Evolutionary conservation across 2,888 invertebrate genomes (phyloP), one percentile per base, ranked within the genome.

Genomic region (Dicycla oo): DNA sequence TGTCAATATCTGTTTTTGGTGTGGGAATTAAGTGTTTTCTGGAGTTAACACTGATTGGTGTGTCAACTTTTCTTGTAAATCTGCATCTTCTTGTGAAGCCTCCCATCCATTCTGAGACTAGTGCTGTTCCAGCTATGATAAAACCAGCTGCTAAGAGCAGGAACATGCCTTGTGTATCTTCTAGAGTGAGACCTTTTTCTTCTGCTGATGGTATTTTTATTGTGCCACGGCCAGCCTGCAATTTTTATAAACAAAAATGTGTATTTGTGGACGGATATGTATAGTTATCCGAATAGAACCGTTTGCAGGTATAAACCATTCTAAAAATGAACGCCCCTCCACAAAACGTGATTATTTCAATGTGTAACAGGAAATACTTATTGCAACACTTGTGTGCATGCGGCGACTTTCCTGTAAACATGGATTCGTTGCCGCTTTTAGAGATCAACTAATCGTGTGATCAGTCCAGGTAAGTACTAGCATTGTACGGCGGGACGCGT

Each of bases 161-260:
- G 88, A 98, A 98, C 97, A 98, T 98, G 15, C 98, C 98, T 92
- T 98, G 98, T 0, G 98, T 98, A 79, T 98, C 98, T 86, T 97
- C 98, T 45, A 98, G 93, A 1, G 97, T 97, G n/a, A 98, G 90
- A 34, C 97, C 97, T 77, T 98, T 96, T 88, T 98, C 98, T 91
- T 97, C 97, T 38, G 96, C 95, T 54, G 93, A 91, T 13, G 93
- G 83, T 30, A 93, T 92, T 62, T 95, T 95, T 34, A 97, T 77
- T 0, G 88, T 88, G 3, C 94, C 96, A 20, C 89, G 83, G 60
- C 91, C 94, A 1, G 96, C 96, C 96, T 97, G 85, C 5, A 85
- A 85, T 43, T 10, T n/a, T 40, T 30, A 11, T 43, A 15, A 10
- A 7, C 13, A 62, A 40, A 64, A 15, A 62, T 47, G 3, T 13